Base-by-base conservation (phyloP, 2,113 vertebrate species). In the Solea senegalensis region DNA sequence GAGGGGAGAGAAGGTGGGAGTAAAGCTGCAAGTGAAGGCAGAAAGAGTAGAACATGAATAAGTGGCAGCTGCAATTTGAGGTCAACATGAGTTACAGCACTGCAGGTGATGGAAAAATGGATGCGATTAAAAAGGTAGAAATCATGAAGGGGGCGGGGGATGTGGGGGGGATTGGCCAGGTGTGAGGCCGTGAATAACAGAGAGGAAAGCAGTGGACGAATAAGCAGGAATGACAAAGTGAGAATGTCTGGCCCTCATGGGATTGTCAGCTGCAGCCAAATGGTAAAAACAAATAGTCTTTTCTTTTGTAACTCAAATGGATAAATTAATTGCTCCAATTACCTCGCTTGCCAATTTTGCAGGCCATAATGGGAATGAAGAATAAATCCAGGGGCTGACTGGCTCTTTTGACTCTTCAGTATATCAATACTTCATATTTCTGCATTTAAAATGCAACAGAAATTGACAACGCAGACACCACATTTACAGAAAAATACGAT, bases 321-420 rank as follows among this genome's bases (percentile, higher is more conserved):
- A 67, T 64, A 85, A 85, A 84, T 89, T 88, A 89, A 87, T 85
- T 69, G 81, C 69, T 75, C 28, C 72, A 88, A 91, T 91, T 90
- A 91, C 55, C 58, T 44, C 45, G 55, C 66, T 74, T 59, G 69
- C 70, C 61, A 63, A 69, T 8, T 15, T 69, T 74, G 41, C 27
- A 28, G 52, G 58, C 39, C 3, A 4, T 43, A 52, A 66, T 69
- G 60, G 64, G 78, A 70, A 74, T 11, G 11, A 64, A 48, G 53
- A 70, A 51, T 45, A 14, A 63, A 65, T 48, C 52, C 0, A 49
- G 40, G 7, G 48, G 51, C 46, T 9, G 48, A 57, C 64, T 46
- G 63, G 58, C 34, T 73, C 58, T 55, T 40, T 34, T 48, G 57
- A 66, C 34, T 27, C 40, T 61, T 50, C 48, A 66, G 48, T 66